Percentiles rank a stretch among this genome's conserved stretches.
Conservation (phyloP, 2,113 vertebrate genomes). For the Paracyprichromis sp. region DNA sequence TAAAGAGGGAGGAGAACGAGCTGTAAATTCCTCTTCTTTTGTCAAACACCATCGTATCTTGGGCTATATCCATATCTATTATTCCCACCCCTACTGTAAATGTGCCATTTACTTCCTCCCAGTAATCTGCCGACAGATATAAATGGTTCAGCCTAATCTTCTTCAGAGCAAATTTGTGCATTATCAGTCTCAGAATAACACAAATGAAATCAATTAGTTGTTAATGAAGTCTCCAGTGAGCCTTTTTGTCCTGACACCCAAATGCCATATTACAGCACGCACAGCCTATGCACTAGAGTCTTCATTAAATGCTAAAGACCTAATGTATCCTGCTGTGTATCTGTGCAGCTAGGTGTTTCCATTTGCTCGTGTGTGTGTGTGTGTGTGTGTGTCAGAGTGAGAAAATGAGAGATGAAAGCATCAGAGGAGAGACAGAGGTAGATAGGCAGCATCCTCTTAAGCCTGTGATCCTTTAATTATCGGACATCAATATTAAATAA, state of each 20-base stretch:
- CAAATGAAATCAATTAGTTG: conserved; percentile 58
- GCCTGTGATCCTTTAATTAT: conserved; percentile 24
- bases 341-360: not conserved
- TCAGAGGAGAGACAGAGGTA: not conserved
- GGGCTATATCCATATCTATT: conserved; percentile 27
- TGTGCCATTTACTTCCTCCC: conserved; percentile 15
- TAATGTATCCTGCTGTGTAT: not conserved
- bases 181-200: conserved; percentile 21
- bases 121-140: conserved; percentile 18
- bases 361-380: not conserved
- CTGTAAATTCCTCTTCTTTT: conserved; percentile 27
- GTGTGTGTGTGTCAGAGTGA: not conserved
- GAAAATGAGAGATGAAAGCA: not conserved
- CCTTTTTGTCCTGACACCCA: not conserved
- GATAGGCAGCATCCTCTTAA: not conserved
- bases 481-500: conserved; percentile 44
- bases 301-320: conserved; percentile 26
- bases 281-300: conserved; percentile 27
- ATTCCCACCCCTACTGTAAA: conserved; percentile 30
- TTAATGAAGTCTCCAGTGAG: conserved; percentile 58
- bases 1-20: conserved; percentile 2
- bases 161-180: conserved; percentile 24
- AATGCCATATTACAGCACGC: not conserved
- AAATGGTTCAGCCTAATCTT: conserved; percentile 16
- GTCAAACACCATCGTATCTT: conserved; percentile 34